phyloP scores from a whole-genome alignment of 2,888 invertebrate species.

The Nowickia ferox region DNA sequence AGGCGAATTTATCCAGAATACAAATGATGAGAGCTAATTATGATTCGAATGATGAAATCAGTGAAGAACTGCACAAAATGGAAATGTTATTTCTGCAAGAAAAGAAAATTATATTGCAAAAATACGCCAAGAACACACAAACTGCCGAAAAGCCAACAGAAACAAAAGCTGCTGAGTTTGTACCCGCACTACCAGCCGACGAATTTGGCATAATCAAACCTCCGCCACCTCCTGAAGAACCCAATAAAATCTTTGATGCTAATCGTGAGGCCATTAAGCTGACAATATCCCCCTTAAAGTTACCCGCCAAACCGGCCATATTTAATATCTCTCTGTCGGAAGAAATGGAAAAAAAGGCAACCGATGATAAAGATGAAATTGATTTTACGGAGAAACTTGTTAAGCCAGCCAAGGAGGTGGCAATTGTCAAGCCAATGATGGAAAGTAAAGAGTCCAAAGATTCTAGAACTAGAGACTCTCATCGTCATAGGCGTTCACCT shows the following conservation, averaged over 20 bases:
- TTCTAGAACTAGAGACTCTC: constrained; percentile 71
- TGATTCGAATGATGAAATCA: constrained; percentile 81
- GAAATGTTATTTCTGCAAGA: constrained; percentile 80
- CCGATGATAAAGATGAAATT: constrained; percentile 73
- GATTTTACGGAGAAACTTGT: constrained; percentile 77
- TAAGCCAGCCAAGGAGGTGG: constrained; percentile 80
- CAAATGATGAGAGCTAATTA: constrained; percentile 82
- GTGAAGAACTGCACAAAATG: constrained; percentile 81
- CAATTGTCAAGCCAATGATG: constrained; percentile 81
- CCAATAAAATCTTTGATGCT: constrained; percentile 80
- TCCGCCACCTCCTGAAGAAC: constrained; percentile 66
- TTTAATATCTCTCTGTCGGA: constrained; percentile 72
- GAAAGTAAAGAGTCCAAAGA: constrained; percentile 76
- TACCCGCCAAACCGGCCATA: constrained; percentile 78
- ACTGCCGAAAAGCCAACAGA: constrained; percentile 33
- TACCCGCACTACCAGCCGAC: constrained; percentile 37
- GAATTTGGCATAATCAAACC: constrained; percentile 47
- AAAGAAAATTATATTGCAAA: constrained; percentile 80
- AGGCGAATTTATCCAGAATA: constrained; percentile 80
- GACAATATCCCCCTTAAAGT: constrained; percentile 80
- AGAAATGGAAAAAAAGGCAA: constrained; percentile 71
- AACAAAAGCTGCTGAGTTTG: constrained; percentile 7
- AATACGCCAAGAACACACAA: constrained; percentile 77
- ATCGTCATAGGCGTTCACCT: constrained; percentile 69
- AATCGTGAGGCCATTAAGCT: constrained; percentile 82